Conservation (phyloP, 1,140 invertebrate species). For the Agrilus planipennis region DNA sequence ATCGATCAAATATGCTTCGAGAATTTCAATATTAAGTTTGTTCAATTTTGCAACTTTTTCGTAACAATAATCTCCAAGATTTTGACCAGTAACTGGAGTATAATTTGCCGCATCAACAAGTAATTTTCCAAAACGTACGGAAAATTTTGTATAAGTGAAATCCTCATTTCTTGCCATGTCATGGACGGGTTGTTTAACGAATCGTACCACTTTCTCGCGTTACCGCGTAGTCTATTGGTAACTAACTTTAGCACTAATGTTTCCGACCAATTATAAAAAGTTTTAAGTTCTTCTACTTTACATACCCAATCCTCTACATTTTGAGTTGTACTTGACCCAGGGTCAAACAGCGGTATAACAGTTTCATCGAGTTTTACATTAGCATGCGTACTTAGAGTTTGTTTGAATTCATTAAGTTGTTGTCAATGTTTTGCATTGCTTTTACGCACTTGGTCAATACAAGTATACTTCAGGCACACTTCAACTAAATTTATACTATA, state of each 20-base stretch:
- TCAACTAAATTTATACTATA: too few relatives aligned
- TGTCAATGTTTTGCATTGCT: too few relatives aligned
- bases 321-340: not conserved
- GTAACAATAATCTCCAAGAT: not conserved
- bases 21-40: not conserved
- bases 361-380: not conserved
- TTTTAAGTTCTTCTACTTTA: too few relatives aligned
- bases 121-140: not conserved
- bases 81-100: not conserved
- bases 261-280: not conserved
- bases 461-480: too few relatives aligned
- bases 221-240: not conserved
- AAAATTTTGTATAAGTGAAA: not conserved
- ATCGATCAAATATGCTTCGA: conserved; percentile 1
- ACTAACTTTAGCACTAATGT: not conserved
- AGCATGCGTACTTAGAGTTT: too few relatives aligned
- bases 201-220: not conserved
- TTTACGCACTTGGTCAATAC: too few relatives aligned
- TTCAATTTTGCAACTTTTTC: conserved; percentile 1
- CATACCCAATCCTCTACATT: not conserved
- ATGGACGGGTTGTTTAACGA: not conserved
- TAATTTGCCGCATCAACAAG: not conserved
- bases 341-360: not conserved
- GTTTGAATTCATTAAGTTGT: too few relatives aligned
- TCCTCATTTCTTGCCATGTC: not conserved